Evolutionary conservation across 2,797 vertebrate genomes (phyloP).

Genomic region (Acridotheres tristis): DNA sequence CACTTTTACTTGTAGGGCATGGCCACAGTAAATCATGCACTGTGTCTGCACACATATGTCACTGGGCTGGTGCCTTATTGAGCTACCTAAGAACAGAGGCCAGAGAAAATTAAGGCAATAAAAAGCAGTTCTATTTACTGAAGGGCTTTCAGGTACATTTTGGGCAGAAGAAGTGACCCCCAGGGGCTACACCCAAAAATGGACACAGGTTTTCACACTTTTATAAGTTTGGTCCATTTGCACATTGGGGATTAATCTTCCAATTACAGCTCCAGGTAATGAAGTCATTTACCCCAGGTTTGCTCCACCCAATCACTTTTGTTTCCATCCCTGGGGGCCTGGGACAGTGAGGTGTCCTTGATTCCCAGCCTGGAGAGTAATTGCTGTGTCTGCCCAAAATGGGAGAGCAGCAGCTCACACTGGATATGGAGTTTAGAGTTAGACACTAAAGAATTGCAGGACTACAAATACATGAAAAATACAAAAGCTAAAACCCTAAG

Average conservation of each 20-base stretch:
- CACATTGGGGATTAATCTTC: not conserved
- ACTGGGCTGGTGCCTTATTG: not conserved
- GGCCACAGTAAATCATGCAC: not conserved
- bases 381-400: not conserved
- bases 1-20: not conserved
- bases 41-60: not conserved
- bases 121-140: not conserved
- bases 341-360: not conserved
- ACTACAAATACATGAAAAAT: not conserved
- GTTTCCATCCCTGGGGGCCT: not conserved
- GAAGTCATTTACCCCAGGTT: not conserved
- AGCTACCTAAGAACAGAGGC: not conserved
- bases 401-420: not conserved
- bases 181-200: not conserved
- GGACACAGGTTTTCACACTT: fast-evolving
- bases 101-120: not conserved
- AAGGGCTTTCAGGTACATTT: not conserved
- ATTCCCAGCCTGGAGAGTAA: not conserved
- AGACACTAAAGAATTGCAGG: too few relatives aligned
- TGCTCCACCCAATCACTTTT: not conserved
- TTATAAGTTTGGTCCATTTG: not conserved
- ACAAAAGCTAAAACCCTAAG: not conserved
- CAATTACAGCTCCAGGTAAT: not conserved
- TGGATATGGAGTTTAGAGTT: not conserved
- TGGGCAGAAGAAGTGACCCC: not conserved